phyloP scores from a whole-genome alignment of 2,888 invertebrate genomes.

The Tenthredo amoena region DNA sequence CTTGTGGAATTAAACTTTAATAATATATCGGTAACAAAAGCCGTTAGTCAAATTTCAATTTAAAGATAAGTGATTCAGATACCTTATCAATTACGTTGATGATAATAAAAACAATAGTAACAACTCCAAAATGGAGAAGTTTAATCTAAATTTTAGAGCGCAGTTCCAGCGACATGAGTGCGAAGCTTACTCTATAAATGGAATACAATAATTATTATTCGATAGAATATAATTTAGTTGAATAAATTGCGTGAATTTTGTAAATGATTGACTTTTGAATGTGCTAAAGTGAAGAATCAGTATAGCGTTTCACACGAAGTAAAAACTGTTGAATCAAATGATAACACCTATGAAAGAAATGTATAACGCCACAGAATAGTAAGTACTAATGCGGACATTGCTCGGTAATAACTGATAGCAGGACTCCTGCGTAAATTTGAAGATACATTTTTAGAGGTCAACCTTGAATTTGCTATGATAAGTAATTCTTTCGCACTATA shows the following conservation, averaged over 20 bases:
- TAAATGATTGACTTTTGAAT: not conserved
- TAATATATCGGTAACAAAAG: not conserved
- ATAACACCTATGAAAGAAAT: not conserved
- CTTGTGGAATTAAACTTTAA: not conserved
- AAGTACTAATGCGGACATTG: not conserved
- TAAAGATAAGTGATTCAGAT: slow-evolving; percentile 45
- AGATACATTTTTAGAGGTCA: not conserved
- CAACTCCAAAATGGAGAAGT: slow-evolving; percentile 11
- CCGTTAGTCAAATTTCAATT: slow-evolving; percentile 38
- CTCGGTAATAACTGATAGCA: not conserved
- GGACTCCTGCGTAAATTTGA: not conserved
- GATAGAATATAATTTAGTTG: not conserved
- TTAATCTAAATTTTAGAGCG: slow-evolving; percentile 30
- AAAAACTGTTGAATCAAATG: not conserved
- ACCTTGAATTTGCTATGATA: not conserved
- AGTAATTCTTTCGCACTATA: not conserved
- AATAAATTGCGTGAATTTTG: not conserved
- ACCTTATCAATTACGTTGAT: slow-evolving; percentile 41
- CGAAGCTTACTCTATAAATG: slow-evolving; percentile 31
- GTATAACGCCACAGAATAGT: slow-evolving; percentile 1
- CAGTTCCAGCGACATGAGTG: not conserved
- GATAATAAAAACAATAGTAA: slow-evolving; percentile 42
- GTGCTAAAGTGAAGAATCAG: not conserved
- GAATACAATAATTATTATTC: slow-evolving; percentile 11
- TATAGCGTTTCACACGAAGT: not conserved